Percentiles rank a stretch among this genome's conserved stretches.
These are phyloP conservation scores for Planococcus citri DNA, from an alignment of 1,140 invertebrate genomes.

Conservation along the genomic window DNA sequence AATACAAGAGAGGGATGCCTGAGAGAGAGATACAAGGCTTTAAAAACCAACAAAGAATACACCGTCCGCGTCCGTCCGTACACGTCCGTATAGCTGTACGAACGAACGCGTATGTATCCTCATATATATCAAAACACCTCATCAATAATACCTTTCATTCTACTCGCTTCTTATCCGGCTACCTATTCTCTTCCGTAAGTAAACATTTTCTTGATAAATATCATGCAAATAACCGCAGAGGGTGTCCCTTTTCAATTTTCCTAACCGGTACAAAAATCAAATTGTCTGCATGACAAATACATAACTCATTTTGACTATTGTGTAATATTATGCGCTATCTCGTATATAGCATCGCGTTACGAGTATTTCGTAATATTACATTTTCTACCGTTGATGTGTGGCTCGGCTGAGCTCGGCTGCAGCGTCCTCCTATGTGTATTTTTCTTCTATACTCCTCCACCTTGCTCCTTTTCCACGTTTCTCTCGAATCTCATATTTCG, in stretches of 20 bases:
- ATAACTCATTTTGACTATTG: conserved; percentile 15
- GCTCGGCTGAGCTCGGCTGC: no score
- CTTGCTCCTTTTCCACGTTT: no score
- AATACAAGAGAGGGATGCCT: neutral
- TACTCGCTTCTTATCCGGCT: neutral
- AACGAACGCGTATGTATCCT: neutral
- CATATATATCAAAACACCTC: conserved; percentile 17
- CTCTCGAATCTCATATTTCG: no score
- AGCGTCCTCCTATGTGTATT: no score
- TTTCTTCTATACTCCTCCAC: no score
- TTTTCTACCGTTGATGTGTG: no score
- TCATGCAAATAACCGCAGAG: conserved; percentile 20
- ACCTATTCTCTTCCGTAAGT: conserved; percentile 12
- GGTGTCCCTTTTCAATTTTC: conserved; percentile 19
- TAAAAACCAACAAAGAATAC: conserved; percentile 10
- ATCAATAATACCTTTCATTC: conserved; percentile 20
- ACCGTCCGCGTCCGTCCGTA: neutral
- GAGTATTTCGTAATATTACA: no score
- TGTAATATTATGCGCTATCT: neutral
- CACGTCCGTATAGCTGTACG: no score
- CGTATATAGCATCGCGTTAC: no score
- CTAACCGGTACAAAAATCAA: conserved; percentile 12
- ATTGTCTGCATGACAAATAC: neutral
- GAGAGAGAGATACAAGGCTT: neutral
- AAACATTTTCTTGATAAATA: conserved; percentile 21